A percentile compares a stretch with the other conserved stretches of the same genome.
phyloP scores from a whole-genome alignment of 2,888 invertebrate species.

The Drosophila paranaensis region DNA sequence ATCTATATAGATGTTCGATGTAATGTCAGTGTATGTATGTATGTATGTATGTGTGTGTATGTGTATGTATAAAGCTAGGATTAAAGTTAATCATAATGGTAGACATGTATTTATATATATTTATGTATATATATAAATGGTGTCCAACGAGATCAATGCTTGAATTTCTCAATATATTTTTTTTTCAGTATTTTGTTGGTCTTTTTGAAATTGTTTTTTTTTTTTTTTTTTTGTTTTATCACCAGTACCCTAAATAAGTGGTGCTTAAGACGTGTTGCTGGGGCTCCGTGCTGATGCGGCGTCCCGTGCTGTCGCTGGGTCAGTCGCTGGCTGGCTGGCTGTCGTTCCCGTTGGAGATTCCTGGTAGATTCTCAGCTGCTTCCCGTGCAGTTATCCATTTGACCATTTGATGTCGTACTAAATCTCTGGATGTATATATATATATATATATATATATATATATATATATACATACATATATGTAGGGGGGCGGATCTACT shows the following conservation, averaged over 20 bases:
- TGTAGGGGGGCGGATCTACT: neutral
- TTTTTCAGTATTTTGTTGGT: slow-evolving; percentile 21
- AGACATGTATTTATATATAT: slow-evolving; percentile 41
- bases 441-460: slow-evolving; percentile 27
- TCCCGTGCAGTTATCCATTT: slow-evolving; percentile 36
- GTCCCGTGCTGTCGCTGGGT: slow-evolving; percentile 33
- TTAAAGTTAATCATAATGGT: slow-evolving; percentile 36
- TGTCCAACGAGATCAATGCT: slow-evolving; percentile 57
- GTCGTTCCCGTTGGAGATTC: slow-evolving; percentile 24
- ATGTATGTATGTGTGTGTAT: neutral
- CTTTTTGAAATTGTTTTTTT: slow-evolving; percentile 50
- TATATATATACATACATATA: slow-evolving; percentile 6
- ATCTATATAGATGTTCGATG: slow-evolving; percentile 3
- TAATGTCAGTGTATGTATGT: neutral
- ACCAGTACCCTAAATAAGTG: slow-evolving; percentile 85
- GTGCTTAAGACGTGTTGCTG: slow-evolving; percentile 48
- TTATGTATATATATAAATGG: slow-evolving; percentile 40
- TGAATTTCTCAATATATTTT: slow-evolving; percentile 35
- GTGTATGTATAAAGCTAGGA: slow-evolving; percentile 28
- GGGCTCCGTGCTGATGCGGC: slow-evolving; percentile 38
- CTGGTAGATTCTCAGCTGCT: slow-evolving; percentile 25
- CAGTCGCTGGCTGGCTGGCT: slow-evolving; percentile 21
- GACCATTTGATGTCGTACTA: slow-evolving; percentile 35
- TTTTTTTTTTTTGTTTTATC: slow-evolving; percentile 65
- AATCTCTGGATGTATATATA: slow-evolving; percentile 29